A percentile compares a stretch with the other conserved stretches of the same genome.
Evolutionary conservation across 1,140 invertebrate genomes (phyloP).

Genomic region (Schlechtendalia chinensis): DNA sequence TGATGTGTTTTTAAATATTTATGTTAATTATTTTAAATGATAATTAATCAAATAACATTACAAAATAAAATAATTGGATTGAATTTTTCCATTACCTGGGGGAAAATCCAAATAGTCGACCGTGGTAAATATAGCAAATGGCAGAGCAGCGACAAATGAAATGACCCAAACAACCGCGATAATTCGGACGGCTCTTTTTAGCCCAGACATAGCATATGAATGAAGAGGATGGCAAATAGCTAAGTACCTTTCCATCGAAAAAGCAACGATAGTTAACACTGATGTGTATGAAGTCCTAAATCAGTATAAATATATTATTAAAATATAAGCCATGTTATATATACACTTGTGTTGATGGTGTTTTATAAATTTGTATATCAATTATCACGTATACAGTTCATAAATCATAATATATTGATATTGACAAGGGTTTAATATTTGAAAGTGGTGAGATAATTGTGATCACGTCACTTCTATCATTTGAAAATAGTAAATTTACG

Average conservation of each 20-base stretch:
- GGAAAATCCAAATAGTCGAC: conserved; percentile 73
- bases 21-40: neutral
- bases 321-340: too few species aligned
- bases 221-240: conserved; percentile 89
- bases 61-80: neutral
- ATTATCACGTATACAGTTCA: too few species aligned
- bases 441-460: too few species aligned
- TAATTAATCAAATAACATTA: too few species aligned
- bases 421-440: too few species aligned
- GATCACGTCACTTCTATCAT: too few species aligned
- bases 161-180: conserved; percentile 77
- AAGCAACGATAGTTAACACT: conserved; percentile 85
- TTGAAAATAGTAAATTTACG: too few species aligned
- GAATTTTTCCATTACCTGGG: conserved; percentile 58
- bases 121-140: conserved; percentile 71
- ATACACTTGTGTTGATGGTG: neutral
- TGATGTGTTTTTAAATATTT: neutral
- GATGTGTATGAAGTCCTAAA: conserved; percentile 76
- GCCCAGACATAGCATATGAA: conserved; percentile 74
- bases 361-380: too few species aligned
- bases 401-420: too few species aligned
- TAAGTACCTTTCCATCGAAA: conserved; percentile 82
- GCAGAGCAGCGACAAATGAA: conserved; percentile 72
- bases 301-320: too few species aligned
- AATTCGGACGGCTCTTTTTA: conserved; percentile 76